Base-by-base conservation (phyloP, 2,113 vertebrate genomes). In the Coturnix japonica region DNA sequence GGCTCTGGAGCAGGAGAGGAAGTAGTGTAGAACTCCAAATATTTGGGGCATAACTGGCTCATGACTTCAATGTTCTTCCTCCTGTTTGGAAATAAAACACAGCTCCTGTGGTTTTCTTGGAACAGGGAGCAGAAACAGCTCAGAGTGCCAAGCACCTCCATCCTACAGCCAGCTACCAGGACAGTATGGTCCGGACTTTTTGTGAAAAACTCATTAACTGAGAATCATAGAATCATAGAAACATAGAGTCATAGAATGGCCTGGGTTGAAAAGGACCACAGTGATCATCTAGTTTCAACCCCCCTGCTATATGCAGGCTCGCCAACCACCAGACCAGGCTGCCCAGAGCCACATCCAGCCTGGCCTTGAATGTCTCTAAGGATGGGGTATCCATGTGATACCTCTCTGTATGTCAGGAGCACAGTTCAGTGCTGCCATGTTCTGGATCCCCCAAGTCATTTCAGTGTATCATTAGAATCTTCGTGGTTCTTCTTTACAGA, bases 51-150 rank as follows among this genome's bases (percentile, higher is more conserved):
- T 49, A 89, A 47, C 30, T 60, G 39, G 28, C 47, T 71, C 64
- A 39, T 33, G 13, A 56, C 47, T 89, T 74, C 67, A 90, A 74
- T 59, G 75, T 69, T 90, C 37, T 87, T 87, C 77, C 75, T 96
- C 91, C 76, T 79, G 47, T 88, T 81, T 95, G 87, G 91, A 95
- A 94, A 63, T 22, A 91, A 94, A 91, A 85, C 53, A 78, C 0
- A 0, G 13, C 16, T 87, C 71, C 76, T 41, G 81, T 2, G 2
- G 72, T 70, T 90, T 96, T 86, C 89, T 91, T 94, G 94, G 84
- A 93, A 90, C 2, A 33, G n/a, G 19, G 49, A 69, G 49, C 28
- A 93, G 59, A 91, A 84, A 87, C 44, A 11, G 54, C 66, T 57
- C 59, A 65, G 44, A 67, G 46, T 35, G 82, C 81, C 91, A 87